A percentile compares a stretch with the other conserved stretches of the same genome.
phyloP scores from a whole-genome alignment of 53 echinoderm and acorn worm species.

The Holothuria leucospilota region DNA sequence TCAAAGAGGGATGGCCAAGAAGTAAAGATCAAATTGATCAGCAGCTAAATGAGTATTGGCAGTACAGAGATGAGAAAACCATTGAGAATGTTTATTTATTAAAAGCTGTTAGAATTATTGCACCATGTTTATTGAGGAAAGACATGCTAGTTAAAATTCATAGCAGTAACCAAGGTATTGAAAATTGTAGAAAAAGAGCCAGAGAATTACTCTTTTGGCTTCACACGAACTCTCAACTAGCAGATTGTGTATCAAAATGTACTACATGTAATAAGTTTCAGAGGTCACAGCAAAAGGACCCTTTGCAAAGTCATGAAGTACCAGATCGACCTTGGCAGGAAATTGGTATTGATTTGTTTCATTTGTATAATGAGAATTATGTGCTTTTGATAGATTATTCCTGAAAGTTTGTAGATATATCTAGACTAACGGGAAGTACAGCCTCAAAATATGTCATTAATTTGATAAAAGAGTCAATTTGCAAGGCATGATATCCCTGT shows the following conservation, averaged over 20 bases:
- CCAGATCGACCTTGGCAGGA: conserved; percentile 48
- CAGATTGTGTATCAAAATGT: too few species aligned
- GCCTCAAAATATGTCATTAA: conserved; percentile 26
- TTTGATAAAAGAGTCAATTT: conserved; percentile 57
- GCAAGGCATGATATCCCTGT: conserved; percentile 49
- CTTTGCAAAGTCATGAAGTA: conserved; percentile 55
- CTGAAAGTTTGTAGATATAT: conserved; percentile 65
- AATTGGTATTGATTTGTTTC: conserved; percentile 47
- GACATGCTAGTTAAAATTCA: conserved; percentile 58
- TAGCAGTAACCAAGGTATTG: conserved; percentile 62
- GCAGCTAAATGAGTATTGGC: too few species aligned
- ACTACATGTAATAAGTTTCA: too few species aligned
- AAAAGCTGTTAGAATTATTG: conserved; percentile 38
- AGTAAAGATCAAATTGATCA: too few species aligned
- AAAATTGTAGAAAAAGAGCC: too few species aligned
- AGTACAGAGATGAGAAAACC: conserved; percentile 20
- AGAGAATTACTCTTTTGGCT: conserved; percentile 69
- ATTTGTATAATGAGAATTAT: too few species aligned
- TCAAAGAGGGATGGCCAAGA: conserved; percentile 52
- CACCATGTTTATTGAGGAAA: conserved; percentile 36
- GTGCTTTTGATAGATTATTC: conserved; percentile 62
- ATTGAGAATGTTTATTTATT: conserved; percentile 34
- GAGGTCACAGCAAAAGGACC: too few species aligned
- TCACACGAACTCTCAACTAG: conserved; percentile 51
- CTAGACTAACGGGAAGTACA: background rate